A percentile compares a stretch with the other conserved stretches of the same genome.
Evolutionary conservation across 2,113 vertebrate species (phyloP).

Genomic region (Cinclus cinclus): DNA sequence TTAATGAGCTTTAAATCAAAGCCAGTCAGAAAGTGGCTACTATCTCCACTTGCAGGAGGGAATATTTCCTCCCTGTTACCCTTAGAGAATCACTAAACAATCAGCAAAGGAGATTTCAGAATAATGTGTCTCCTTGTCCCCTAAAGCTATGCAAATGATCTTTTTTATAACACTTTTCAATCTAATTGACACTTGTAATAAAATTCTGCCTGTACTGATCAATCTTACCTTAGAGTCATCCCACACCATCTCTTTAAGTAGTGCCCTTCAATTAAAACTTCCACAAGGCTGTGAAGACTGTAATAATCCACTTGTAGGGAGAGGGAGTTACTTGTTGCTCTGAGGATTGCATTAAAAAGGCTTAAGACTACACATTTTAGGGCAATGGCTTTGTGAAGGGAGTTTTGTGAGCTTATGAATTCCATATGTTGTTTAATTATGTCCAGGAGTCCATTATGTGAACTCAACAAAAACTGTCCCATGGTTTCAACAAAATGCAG

Average conservation of each 20-base stretch:
- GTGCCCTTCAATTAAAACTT: constrained; percentile 59
- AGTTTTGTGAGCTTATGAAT: background rate
- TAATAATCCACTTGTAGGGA: constrained; percentile 57
- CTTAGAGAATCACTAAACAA: constrained; percentile 53
- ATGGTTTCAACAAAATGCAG: background rate
- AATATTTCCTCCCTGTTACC: constrained; percentile 48
- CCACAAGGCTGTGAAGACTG: constrained; percentile 38
- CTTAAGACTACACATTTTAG: constrained; percentile 12
- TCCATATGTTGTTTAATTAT: background rate
- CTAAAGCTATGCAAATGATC: constrained; percentile 59
- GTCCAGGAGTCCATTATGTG: background rate
- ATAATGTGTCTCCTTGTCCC: constrained; percentile 56
- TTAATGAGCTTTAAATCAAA: constrained; percentile 60
- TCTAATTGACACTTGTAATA: constrained; percentile 69
- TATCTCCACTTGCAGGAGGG: constrained; percentile 39
- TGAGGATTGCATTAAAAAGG: constrained; percentile 42
- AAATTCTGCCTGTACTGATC: constrained; percentile 61
- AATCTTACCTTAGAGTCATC: constrained; percentile 58
- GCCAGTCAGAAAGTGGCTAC: constrained; percentile 45
- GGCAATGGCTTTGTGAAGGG: background rate
- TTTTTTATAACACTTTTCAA: constrained; percentile 70
- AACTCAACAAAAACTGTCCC: background rate
- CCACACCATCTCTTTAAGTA: constrained; percentile 41
- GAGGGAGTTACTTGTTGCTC: constrained; percentile 61
- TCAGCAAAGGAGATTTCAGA: constrained; percentile 63